These are phyloP conservation scores for Bombylius major DNA, from an alignment of 2,888 invertebrate genomes.

Conservation along the genomic window DNA sequence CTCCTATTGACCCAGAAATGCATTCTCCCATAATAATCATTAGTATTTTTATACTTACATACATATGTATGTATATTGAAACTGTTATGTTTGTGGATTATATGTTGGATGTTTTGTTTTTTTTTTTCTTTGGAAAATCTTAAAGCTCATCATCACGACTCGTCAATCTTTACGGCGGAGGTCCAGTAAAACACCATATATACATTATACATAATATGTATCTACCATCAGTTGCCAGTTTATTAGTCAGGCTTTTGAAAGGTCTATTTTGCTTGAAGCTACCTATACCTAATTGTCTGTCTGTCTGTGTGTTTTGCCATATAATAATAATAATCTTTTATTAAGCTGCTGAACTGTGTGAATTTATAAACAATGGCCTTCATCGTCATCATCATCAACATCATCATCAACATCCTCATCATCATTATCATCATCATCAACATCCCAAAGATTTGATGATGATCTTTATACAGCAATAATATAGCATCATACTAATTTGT, in stretches of 20 bases:
- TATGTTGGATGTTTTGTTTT: too few species aligned
- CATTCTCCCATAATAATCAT: background rate
- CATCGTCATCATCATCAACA: background rate
- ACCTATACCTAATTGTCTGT: too few species aligned
- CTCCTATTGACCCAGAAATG: background rate
- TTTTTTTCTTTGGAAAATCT: background rate
- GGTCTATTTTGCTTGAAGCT: background rate
- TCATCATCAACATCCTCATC: background rate
- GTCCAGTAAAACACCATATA: background rate
- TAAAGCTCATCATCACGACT: conserved; percentile 11
- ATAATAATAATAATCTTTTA: background rate
- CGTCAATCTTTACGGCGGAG: conserved; percentile 7
- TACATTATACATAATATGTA: background rate
- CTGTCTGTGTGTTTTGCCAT: too few species aligned
- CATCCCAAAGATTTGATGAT: background rate
- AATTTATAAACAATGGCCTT: conserved; percentile 3
- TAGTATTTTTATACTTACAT: background rate
- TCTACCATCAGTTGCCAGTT: background rate
- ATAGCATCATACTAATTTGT: background rate
- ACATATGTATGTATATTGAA: too few species aligned
- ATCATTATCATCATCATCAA: background rate
- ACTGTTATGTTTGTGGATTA: too few species aligned
- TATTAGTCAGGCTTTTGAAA: background rate
- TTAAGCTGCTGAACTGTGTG: background rate
- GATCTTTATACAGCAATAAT: background rate